phyloP scores from a whole-genome alignment of 2,888 invertebrate genomes.

The Andrena camellia region DNA sequence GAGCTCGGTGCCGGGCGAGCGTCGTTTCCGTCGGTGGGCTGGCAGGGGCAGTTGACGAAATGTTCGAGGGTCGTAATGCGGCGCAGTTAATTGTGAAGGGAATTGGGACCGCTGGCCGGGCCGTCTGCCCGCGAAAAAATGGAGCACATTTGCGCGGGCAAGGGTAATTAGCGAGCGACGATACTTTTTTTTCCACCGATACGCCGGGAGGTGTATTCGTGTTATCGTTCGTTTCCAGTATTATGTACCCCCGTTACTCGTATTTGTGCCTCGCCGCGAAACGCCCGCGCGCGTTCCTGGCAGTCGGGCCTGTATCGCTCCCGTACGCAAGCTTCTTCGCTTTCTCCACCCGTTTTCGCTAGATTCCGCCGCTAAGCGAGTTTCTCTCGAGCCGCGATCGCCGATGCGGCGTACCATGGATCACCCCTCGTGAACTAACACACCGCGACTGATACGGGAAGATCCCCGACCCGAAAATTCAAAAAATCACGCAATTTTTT shows the following conservation, averaged over 20 bases:
- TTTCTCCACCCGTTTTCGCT: neutral
- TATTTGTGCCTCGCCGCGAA: neutral
- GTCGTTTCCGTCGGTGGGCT: conserved; percentile 7
- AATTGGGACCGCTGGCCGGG: conserved; percentile 57
- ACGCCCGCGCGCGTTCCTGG: neutral
- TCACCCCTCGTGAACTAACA: too few species aligned
- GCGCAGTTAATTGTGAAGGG: conserved; percentile 55
- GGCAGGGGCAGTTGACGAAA: conserved; percentile 53
- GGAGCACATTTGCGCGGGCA: conserved; percentile 38
- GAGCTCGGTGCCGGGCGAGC: conserved; percentile 35
- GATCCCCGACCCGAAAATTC: too few species aligned
- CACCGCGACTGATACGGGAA: too few species aligned
- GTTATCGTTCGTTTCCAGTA: conserved; percentile 25
- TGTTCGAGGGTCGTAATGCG: conserved; percentile 61
- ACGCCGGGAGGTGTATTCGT: neutral
- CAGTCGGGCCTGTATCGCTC: neutral
- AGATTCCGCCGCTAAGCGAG: neutral
- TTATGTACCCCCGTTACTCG: neutral
- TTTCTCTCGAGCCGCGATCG: too few species aligned
- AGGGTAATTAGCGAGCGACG: conserved; percentile 46
- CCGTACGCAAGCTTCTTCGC: neutral
- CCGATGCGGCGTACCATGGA: too few species aligned
- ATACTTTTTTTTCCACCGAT: conserved; percentile 19
- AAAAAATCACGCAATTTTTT: too few species aligned
- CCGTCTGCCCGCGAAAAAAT: conserved; percentile 47